Evolutionary conservation across 2,888 invertebrate species (phyloP), one percentile per base, ranked within the genome.

Genomic region (Himalopsyche anomala): DNA sequence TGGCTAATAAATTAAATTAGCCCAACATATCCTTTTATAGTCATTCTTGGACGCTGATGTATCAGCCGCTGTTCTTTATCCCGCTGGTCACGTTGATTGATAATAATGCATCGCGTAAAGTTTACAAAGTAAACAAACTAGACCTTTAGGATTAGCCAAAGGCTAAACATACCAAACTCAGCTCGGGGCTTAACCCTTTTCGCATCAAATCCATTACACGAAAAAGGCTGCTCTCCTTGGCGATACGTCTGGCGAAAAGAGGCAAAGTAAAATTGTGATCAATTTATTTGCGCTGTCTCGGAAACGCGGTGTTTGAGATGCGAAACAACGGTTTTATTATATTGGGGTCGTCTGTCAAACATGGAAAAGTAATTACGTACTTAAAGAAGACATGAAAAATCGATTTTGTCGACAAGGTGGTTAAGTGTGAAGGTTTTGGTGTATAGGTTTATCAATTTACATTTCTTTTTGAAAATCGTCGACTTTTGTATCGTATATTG

Each of bases 91-190:
- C 15, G 19, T 36, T 74, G 74, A 74, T 74, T 74, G 74, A 74
- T 74, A 74, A 74, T 74, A 74, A 74, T 74, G 74, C 74, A 74
- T 74, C 74, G 74, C 11, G 5, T 11, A 36, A 74, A 74, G 74
- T 36, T 74, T 74, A 74, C 36, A 74, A 36, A 74, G 74, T 38
- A 36, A 74, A 38, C 69, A 69, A 19, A 69, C 28, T 69, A 19
- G 36, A 19, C 36, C 74, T 74, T 74, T 38, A 74, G 38, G 74
- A 74, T 36, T 28, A 51, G 51, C 15, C 51, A 36, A 36, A 36
- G 74, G 74, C 19, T 74, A 74, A 74, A 74, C 74, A 74, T 1
- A 74, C 28, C 12, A 36, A 74, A 74, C 38, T 74, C 38, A 15
- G 74, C 36, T 38, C 15, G 12, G 38, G 4, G 74, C 38, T 74